Conservation (phyloP, 30 jellyfish, hydroid and myxozoan species). For the Nemopilema nomurai region DNA sequence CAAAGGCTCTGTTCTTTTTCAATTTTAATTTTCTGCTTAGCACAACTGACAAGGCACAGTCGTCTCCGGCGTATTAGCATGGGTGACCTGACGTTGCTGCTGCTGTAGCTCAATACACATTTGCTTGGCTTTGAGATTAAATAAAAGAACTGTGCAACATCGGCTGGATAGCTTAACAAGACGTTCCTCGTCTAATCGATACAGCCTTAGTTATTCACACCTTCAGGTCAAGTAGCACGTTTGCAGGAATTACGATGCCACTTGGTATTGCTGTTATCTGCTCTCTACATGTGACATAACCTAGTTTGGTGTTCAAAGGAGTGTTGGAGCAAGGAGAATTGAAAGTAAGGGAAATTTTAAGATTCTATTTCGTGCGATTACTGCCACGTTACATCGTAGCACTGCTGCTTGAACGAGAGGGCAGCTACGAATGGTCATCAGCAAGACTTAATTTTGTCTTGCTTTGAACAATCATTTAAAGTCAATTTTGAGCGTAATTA, state of each 20-base stretch:
- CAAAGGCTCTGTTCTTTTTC: neutral
- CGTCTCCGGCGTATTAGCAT: neutral
- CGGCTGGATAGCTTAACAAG: neutral
- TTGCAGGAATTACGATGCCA: neutral
- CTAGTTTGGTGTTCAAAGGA: no score
- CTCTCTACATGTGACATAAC: no score
- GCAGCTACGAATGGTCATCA: no score
- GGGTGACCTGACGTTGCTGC: neutral
- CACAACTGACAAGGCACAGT: slow-evolving; percentile 19
- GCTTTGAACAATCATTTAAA: no score
- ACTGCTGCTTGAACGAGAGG: no score
- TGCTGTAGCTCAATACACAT: neutral
- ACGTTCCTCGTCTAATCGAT: neutral
- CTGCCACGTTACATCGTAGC: neutral
- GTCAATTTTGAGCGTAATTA: no score
- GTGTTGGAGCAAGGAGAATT: neutral
- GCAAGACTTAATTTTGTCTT: no score
- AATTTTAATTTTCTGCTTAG: slow-evolving; percentile 8
- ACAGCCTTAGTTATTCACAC: neutral
- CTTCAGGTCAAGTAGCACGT: neutral
- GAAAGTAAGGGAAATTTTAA: neutral
- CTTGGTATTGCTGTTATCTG: neutral
- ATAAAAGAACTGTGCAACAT: neutral
- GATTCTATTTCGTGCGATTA: neutral
- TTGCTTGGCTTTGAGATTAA: neutral